Conservation (phyloP, 2,113 vertebrate species). For the Lepus americanus region DNA sequence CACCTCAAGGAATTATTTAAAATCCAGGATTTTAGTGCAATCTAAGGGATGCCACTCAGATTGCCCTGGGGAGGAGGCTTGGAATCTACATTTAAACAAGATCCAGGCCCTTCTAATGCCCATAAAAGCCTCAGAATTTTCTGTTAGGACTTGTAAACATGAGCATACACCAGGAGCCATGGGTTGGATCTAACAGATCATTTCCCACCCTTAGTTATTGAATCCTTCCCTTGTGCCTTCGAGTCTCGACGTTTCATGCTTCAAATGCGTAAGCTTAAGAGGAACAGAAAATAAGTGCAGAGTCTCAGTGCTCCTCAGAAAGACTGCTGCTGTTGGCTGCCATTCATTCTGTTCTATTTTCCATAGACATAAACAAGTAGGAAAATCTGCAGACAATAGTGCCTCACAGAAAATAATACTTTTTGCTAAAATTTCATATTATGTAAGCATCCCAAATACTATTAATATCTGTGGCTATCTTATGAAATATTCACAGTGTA, state of each 20-base stretch:
- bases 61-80: background rate
- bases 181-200: background rate
- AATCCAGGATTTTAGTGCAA: background rate
- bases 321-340: conserved; percentile 38
- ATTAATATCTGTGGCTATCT: conserved; percentile 65
- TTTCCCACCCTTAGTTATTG: conserved; percentile 25
- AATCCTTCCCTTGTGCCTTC: background rate
- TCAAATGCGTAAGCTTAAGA: conserved; percentile 62
- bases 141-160: background rate
- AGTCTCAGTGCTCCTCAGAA: conserved; percentile 31
- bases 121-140: conserved; percentile 31
- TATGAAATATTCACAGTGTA: conserved; percentile 75
- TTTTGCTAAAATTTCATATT: conserved; percentile 66
- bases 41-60: background rate
- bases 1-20: conserved; percentile 8
- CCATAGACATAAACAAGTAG: conserved; percentile 30
- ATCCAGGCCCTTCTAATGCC: background rate
- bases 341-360: conserved; percentile 54
- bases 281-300: conserved; percentile 49
- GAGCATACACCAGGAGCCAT: background rate
- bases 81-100: conserved; percentile 9
- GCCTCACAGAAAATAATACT: conserved; percentile 50
- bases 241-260: background rate
- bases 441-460: conserved; percentile 68
- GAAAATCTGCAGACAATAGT: conserved; percentile 63